Evolutionary conservation across 2,888 invertebrate species (phyloP).

Genomic region (Cosmia trapezina): DNA sequence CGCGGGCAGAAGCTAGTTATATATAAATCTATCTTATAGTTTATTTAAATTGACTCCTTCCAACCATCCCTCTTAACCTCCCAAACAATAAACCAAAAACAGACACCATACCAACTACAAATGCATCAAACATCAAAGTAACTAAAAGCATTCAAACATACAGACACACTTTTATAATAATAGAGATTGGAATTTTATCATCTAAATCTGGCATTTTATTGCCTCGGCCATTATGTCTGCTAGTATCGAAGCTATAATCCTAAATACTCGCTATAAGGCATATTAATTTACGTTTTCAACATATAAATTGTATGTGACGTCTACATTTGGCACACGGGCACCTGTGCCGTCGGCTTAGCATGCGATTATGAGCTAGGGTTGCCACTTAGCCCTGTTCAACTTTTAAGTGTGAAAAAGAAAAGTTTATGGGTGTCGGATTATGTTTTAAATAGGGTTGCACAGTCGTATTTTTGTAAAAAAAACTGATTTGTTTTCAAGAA

Average conservation of each 20-base stretch:
- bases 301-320: slow-evolving; percentile 62
- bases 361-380: slow-evolving; percentile 62
- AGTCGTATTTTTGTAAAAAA: background rate
- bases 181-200: slow-evolving; percentile 54
- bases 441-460: background rate
- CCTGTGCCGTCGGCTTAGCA: slow-evolving; percentile 63
- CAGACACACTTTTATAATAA: slow-evolving; percentile 43
- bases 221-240: slow-evolving; percentile 40
- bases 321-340: slow-evolving; percentile 63
- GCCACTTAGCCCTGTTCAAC: slow-evolving; percentile 28
- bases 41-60: slow-evolving; percentile 4
- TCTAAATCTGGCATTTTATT: slow-evolving; percentile 63
- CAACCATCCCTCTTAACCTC: background rate
- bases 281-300: slow-evolving; percentile 63
- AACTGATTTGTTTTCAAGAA: background rate
- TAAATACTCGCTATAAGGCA: slow-evolving; percentile 55
- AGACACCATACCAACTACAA: slow-evolving; percentile 30
- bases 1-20: too few species aligned
- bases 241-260: slow-evolving; percentile 53
- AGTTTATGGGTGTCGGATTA: slow-evolving; percentile 25
- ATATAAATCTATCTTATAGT: too few species aligned
- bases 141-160: slow-evolving; percentile 47
- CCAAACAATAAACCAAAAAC: slow-evolving; percentile 41
- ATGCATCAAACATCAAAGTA: slow-evolving; percentile 56
- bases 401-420: slow-evolving; percentile 13